Conservation (phyloP, 1,140 invertebrate genomes). For the Ostrea edulis region DNA sequence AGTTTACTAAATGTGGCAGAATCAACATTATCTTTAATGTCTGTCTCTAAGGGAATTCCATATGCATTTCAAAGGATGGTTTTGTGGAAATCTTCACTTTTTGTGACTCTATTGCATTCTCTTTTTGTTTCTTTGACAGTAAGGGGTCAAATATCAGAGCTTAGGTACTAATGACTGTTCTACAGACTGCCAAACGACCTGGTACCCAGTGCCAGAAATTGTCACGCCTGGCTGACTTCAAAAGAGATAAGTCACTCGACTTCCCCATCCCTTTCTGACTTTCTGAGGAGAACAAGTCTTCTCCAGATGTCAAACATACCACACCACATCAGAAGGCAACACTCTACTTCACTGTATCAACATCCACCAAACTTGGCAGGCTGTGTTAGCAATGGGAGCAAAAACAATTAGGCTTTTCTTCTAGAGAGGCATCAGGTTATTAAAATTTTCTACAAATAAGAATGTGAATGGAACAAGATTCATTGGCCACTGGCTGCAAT, state of each 20-base stretch:
- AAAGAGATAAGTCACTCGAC: background rate
- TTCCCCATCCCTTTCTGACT: background rate
- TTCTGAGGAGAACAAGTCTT: background rate
- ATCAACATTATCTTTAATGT: no score
- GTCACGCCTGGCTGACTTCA: background rate
- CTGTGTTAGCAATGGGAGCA: background rate
- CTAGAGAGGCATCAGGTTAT: background rate
- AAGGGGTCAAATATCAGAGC: no score
- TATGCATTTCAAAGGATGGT: no score
- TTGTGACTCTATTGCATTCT: no score
- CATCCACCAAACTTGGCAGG: constrained; percentile 12
- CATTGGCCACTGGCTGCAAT: no score
- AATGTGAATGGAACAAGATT: no score
- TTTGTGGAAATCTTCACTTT: no score
- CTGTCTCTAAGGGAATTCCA: no score
- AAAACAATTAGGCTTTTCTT: background rate
- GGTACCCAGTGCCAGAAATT: background rate
- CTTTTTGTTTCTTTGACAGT: no score
- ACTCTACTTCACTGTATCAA: background rate
- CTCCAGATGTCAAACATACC: background rate
- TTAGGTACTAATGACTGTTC: no score
- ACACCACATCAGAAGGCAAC: background rate
- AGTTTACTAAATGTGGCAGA: no score
- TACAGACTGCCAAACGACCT: no score
- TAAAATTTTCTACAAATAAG: background rate